A percentile compares a stretch with the other conserved stretches of the same genome.
Conservation (phyloP, 2,797 vertebrate genomes). For the Channallabes apus region DNA sequence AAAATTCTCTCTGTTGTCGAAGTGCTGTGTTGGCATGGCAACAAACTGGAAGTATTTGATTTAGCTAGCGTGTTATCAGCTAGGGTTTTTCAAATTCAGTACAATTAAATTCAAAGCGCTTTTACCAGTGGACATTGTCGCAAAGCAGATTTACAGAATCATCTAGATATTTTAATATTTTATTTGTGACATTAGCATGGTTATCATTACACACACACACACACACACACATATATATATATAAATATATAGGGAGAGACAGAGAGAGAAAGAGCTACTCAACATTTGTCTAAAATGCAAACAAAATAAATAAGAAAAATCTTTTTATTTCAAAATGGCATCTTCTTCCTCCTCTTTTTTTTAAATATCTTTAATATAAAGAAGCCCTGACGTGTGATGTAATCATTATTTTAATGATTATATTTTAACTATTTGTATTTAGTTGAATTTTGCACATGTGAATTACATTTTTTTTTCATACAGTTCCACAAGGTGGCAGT, state of each 20-base stretch:
- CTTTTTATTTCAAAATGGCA: too few relatives aligned
- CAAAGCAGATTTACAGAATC: too few relatives aligned
- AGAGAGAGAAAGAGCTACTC: too few relatives aligned
- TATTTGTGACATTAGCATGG: too few relatives aligned
- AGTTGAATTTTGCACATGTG: background rate
- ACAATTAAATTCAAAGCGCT: too few relatives aligned
- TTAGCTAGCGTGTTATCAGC: background rate
- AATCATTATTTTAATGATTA: background rate
- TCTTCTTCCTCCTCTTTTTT: background rate
- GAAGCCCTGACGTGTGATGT: background rate
- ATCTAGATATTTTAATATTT: too few relatives aligned
- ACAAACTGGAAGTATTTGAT: conserved; percentile 23
- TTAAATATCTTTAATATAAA: background rate
- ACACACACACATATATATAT: too few relatives aligned
- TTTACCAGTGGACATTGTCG: too few relatives aligned
- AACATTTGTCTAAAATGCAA: too few relatives aligned
- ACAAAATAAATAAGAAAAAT: background rate
- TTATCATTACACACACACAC: too few relatives aligned
- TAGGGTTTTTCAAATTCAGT: background rate
- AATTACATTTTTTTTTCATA: background rate
- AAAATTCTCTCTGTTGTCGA: conserved; percentile 14
- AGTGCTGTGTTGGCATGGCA: conserved; percentile 22
- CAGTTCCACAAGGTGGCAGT: conserved; percentile 61
- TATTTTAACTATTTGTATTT: background rate
- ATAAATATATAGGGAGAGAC: too few relatives aligned